Evolutionary conservation across 2,113 vertebrate species (phyloP), one percentile per base, ranked within the genome.

Genomic region (Kobus ellipsiprymnus): DNA sequence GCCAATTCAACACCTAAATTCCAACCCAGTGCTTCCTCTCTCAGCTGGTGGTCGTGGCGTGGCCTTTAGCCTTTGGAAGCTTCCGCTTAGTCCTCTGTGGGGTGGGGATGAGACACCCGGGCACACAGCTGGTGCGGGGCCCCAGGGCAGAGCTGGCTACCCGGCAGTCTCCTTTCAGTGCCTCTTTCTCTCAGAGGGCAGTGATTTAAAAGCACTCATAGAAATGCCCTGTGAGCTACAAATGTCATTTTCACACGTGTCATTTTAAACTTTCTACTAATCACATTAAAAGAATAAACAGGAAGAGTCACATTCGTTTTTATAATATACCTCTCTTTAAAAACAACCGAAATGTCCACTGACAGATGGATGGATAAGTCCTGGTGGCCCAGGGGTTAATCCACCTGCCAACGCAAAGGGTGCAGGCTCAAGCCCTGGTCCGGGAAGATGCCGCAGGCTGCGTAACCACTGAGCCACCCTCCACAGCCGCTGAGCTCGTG

Each of bases 401-500:
- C 67, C 67, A 71, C n/a, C 67, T 36, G n/a, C 67, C n/a, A 36
- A 6, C 12, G 21, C 10, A 23, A 23, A 40, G 67, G n/a, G 5
- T 40, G 10, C n/a, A 40, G 67, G 5, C 6, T 40, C 40, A 6
- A 44, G 21, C 71, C 40, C 12, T 15, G 23, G 11, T 27, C 71
- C 40, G 0, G 71, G 23, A 77, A 77, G 71, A 27, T 4, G 21
- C 40, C 6, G 1, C 12, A 15, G 36, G 40, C 40, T 7, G 71
- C 21, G 0, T 6, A 77, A 4, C 71, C 14, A 25, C 23, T 1
- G 14, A 27, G 10, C 48, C 10, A 0, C 10, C 48, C 19, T 0
- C 21, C 67, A 12, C 5, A 23, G 2, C 4, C 5, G 21, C n/a
- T 36, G 19, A 71, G n/a, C 67, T 12, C 4, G 0, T 19, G 7